These are phyloP conservation scores for Ctenopoma kingsleyae DNA, from an alignment of 2,797 vertebrate species.

Conservation along the genomic window DNA sequence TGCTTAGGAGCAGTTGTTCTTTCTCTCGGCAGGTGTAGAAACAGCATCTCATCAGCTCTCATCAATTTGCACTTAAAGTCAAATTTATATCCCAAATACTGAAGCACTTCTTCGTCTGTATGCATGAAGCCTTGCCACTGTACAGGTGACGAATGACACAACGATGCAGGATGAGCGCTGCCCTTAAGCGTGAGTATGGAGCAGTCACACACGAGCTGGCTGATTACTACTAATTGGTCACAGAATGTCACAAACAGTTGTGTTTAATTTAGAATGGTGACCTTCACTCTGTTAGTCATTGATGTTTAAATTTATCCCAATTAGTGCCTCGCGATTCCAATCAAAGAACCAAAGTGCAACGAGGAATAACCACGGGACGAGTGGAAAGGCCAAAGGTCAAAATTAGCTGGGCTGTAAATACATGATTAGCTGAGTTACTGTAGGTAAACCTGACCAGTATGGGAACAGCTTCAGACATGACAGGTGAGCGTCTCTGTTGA, in stretches of 20 bases:
- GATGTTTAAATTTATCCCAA: conserved; percentile 27
- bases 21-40: too few species aligned
- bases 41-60: too few species aligned
- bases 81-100: not conserved
- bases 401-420: not conserved
- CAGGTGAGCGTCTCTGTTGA: too few species aligned
- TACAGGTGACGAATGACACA: not conserved
- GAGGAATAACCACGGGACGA: not conserved
- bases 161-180: not conserved
- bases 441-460: not conserved
- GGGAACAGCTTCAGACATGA: too few species aligned
- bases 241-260: conserved; percentile 22
- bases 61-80: too few species aligned
- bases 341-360: not conserved
- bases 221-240: conserved; percentile 45
- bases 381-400: not conserved
- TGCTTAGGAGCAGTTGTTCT: too few species aligned
- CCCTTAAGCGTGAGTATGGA: conserved; percentile 18
- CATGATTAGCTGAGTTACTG: not conserved
- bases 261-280: conserved; percentile 35
- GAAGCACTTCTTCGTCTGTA: not conserved
- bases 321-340: conserved; percentile 18
- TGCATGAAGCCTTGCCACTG: not conserved
- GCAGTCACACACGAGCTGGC: conserved; percentile 13
- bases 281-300: conserved; percentile 32